phyloP scores from a whole-genome alignment of 2,113 vertebrate species.

The Amphiprion ocellaris region DNA sequence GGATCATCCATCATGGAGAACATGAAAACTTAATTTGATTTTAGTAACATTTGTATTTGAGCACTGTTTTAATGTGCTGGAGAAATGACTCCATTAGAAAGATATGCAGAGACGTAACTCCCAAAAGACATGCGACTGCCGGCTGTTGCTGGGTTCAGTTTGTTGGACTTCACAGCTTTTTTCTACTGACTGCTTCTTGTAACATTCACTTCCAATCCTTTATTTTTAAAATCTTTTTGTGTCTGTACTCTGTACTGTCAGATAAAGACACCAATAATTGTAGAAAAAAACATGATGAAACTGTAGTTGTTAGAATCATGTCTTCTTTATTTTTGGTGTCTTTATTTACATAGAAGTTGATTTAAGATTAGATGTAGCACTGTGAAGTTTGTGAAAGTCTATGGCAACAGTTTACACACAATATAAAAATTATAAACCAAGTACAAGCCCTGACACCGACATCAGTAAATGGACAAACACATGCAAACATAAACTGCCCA shows the following conservation, averaged over 20 bases:
- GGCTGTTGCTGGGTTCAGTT: constrained; percentile 1
- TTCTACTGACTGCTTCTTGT: background rate
- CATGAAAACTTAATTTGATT: constrained; percentile 1
- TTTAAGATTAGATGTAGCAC: too few relatives aligned
- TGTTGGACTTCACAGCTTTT: background rate
- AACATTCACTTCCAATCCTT: background rate
- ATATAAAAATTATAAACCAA: background rate
- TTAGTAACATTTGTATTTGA: background rate
- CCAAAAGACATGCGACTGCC: background rate
- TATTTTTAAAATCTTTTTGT: background rate
- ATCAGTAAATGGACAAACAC: background rate
- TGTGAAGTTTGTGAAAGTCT: too few relatives aligned
- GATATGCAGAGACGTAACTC: background rate
- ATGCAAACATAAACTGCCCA: background rate
- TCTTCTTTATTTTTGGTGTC: background rate
- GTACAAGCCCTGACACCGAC: background rate
- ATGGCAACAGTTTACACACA: background rate
- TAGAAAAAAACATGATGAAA: background rate
- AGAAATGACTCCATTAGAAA: background rate
- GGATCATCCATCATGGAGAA: background rate
- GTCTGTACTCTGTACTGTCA: too few relatives aligned
- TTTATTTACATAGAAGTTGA: background rate
- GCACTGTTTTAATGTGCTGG: background rate
- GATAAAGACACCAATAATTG: background rate
- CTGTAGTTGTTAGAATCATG: background rate